Base-by-base conservation (phyloP, 2,888 invertebrate species). In the Ceramica pisi region DNA sequence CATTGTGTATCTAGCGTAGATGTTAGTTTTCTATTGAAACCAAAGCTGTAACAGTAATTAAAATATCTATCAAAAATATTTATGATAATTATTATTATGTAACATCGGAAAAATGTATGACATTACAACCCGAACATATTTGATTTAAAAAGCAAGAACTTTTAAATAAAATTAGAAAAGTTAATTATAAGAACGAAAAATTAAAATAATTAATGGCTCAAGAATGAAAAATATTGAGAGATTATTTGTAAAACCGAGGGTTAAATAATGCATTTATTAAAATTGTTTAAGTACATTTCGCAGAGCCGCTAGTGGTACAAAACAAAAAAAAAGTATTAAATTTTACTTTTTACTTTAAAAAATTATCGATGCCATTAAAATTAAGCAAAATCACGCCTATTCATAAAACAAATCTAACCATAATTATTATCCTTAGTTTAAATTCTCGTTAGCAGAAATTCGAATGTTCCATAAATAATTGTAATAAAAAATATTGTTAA, bases 1-100 rank as follows among this genome's bases (percentile, higher is more conserved):
- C 72, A 73, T 67, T 81, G 62, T 26, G 38, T 55, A 57, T 10
- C 21, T 57, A 57, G 41, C 46, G n/a, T 64, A 71, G 65, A 70
- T 57, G 16, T 71, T 77, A 82, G 61, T 70, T 82, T 74, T 78
- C 9, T 63, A 67, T 69, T 62, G 67, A 83, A 75, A 80, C 83
- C 85, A 83, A 84, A 83, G 82, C 71, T 50, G 64, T 67, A 44
- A 68, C 51, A 59, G 21, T 65, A 62, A 65, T 50, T 35, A 71
- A 53, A 26, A 51, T 61, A 64, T 38, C 38, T 3, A 63, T 38
- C 19, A n/a, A n/a, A 48, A 9, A 35, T 19, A 23, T 31, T 31
- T 31, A 31, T 31, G n/a, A n/a, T n/a, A n/a, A n/a, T 23, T 50
- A 50, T 55, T 31, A 48, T 46, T 16, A 72, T 6, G 31, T 1